Conservation (phyloP, 2,888 invertebrate species). For the Eilema sororculum region DNA sequence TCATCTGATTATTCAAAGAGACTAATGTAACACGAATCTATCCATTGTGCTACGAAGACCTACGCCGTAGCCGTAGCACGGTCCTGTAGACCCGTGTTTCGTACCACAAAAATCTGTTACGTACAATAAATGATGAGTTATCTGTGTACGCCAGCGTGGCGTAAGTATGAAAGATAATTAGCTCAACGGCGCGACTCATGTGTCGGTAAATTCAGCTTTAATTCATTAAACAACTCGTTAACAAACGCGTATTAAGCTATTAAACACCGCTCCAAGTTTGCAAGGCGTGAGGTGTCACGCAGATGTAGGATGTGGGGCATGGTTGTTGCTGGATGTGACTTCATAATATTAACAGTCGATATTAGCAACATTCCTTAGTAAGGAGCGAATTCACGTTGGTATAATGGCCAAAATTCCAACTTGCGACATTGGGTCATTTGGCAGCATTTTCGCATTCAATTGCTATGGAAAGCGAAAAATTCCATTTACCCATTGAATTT, state of each 20-base stretch:
- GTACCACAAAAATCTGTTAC: no score
- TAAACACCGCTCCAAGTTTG: constrained; percentile 67
- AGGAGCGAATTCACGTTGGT: no score
- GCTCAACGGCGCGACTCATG: constrained; percentile 37
- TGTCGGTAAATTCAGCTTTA: constrained; percentile 70
- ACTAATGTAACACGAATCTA: no score
- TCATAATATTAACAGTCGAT: neutral
- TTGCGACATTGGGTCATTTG: no score
- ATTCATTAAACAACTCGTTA: constrained; percentile 78
- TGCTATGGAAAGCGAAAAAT: no score
- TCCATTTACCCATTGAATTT: no score
- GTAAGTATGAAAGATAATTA: constrained; percentile 43
- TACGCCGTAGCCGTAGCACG: neutral
- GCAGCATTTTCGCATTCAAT: no score
- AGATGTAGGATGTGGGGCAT: constrained; percentile 36
- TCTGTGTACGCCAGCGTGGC: constrained; percentile 34
- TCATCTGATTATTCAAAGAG: no score
- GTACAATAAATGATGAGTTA: constrained; percentile 23
- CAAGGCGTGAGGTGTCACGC: constrained; percentile 56
- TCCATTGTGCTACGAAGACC: neutral
- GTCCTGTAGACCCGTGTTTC: neutral
- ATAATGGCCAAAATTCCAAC: no score
- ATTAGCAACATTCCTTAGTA: no score
- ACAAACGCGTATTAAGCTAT: constrained; percentile 74
- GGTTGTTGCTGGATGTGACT: constrained; percentile 39